Evolutionary conservation across 2,888 invertebrate species (phyloP).

Genomic region (Troides aeacus): DNA sequence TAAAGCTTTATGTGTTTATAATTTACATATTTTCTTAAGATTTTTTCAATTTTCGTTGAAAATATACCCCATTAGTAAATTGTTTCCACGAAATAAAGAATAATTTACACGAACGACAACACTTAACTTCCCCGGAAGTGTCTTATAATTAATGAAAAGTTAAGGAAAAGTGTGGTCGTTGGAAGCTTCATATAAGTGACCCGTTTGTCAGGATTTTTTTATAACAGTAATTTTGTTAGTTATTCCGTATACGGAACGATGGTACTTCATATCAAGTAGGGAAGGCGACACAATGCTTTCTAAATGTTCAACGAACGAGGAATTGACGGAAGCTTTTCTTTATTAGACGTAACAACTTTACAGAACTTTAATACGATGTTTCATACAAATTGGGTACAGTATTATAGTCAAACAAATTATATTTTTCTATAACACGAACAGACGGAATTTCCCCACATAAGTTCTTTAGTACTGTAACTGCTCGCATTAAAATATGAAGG

Average conservation of each 20-base stretch:
- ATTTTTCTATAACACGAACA: too few relatives aligned
- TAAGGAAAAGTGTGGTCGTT: constrained; percentile 18
- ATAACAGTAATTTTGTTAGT: constrained; percentile 20
- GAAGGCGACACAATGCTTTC: neutral
- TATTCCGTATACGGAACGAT: neutral
- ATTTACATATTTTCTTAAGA: too few relatives aligned
- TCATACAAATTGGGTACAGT: too few relatives aligned
- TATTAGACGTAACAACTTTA: too few relatives aligned
- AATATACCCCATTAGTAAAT: neutral
- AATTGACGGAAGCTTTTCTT: too few relatives aligned
- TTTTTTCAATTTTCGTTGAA: too few relatives aligned
- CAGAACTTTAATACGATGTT: too few relatives aligned
- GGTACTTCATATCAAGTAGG: neutral
- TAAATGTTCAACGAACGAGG: neutral
- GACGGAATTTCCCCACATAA: too few relatives aligned
- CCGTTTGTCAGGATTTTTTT: constrained; percentile 19
- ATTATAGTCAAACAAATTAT: too few relatives aligned
- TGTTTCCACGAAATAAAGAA: constrained; percentile 5
- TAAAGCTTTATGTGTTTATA: too few relatives aligned
- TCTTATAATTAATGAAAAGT: constrained; percentile 27
- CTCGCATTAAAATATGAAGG: too few relatives aligned
- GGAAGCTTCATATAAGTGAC: constrained; percentile 20
- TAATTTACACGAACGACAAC: constrained; percentile 6
- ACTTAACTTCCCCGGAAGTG: constrained; percentile 15
- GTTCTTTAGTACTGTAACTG: too few relatives aligned